Evolutionary conservation across 2,797 vertebrate species (phyloP).

Genomic region (Diglossa cyanea): DNA sequence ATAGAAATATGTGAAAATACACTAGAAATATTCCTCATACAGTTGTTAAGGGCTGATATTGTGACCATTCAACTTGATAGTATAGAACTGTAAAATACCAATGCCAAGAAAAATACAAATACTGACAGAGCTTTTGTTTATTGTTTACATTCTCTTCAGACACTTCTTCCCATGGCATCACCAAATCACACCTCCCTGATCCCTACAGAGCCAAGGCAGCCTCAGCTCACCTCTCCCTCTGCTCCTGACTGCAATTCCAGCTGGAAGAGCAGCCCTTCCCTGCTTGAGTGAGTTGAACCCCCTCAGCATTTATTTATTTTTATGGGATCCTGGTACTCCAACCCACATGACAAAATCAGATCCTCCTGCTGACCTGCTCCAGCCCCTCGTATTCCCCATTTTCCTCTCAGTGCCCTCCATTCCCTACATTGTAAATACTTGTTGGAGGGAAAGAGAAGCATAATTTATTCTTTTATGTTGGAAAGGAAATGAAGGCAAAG

Average conservation of each 20-base stretch:
- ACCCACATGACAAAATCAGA: not conserved
- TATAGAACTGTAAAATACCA: not conserved
- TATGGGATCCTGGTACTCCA: too few relatives aligned
- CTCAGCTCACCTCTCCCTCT: not conserved
- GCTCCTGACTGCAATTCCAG: not conserved
- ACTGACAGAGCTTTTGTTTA: not conserved
- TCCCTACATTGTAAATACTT: not conserved
- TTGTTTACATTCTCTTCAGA: not conserved
- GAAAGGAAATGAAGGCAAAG: not conserved
- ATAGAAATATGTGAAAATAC: not conserved
- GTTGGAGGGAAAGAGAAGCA: not conserved
- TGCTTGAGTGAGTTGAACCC: not conserved
- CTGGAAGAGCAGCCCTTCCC: not conserved
- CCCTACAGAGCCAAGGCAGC: fast-evolving
- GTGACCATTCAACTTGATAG: not conserved
- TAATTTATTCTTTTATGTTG: not conserved
- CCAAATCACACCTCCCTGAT: not conserved
- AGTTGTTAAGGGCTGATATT: not conserved
- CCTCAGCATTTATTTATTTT: not conserved
- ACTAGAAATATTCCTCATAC: not conserved
- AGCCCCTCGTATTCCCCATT: fast-evolving
- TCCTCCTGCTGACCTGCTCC: not conserved
- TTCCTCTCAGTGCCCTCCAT: not conserved
- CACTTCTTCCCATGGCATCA: not conserved
- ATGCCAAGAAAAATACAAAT: not conserved